Conservation (phyloP, 2,113 vertebrate genomes). For the Pygoscelis adeliae region DNA sequence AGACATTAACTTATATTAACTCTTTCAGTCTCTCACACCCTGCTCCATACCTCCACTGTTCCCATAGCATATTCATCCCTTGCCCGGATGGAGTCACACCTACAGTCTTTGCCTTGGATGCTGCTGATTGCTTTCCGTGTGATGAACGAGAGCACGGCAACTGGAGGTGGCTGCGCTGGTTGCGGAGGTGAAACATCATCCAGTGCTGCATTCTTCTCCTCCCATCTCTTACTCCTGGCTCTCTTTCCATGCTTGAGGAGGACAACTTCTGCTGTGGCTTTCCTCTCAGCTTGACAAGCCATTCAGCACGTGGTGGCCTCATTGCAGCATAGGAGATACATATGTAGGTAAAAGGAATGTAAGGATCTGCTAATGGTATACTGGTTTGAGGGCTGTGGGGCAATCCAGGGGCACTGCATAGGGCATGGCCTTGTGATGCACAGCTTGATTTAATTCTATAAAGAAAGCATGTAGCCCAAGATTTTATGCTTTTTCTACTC, state of each 20-base stretch:
- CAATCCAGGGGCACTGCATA: neutral
- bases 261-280: neutral
- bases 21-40: too few relatives aligned
- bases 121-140: neutral
- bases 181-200: neutral
- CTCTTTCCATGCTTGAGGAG: neutral
- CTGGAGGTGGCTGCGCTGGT: neutral
- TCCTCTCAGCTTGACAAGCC: neutral
- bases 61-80: neutral
- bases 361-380: neutral
- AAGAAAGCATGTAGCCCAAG: neutral
- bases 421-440: neutral
- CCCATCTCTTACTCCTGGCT: neutral
- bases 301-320: neutral
- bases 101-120: neutral
- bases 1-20: too few relatives aligned
- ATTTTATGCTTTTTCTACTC: neutral
- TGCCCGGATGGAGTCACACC: neutral
- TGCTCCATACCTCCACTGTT: neutral
- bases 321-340: accelerated
- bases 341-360: neutral
- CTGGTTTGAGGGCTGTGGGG: neutral
- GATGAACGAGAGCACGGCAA: neutral
- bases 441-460: neutral
- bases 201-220: neutral